phyloP scores from a whole-genome alignment of 2,797 vertebrate species.

The Clarias fuscus region DNA sequence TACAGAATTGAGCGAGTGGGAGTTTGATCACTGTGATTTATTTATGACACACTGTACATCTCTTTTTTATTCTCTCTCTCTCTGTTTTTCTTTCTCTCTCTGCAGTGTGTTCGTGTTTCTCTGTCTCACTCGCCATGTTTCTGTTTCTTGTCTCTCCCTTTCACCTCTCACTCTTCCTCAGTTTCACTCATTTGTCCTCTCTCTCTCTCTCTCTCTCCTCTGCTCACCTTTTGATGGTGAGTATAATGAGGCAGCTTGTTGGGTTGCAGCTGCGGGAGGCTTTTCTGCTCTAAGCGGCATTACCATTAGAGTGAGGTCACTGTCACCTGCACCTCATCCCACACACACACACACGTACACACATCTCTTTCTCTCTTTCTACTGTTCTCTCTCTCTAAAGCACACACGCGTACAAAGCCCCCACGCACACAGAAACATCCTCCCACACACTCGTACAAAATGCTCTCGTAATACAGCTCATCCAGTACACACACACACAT shows the following conservation, averaged over 20 bases:
- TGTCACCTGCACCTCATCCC: conserved; percentile 50
- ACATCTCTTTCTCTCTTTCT: not conserved
- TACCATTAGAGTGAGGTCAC: conserved; percentile 51
- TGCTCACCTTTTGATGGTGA: conserved; percentile 68
- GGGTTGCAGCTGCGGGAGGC: conserved; percentile 69
- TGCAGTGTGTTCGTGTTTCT: not conserved
- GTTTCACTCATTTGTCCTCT: not conserved
- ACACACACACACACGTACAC: conserved; percentile 5
- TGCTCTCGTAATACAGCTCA: conserved; percentile 6
- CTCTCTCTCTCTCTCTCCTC: conserved; percentile 42
- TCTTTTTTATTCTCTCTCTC: not conserved
- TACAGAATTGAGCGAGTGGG: conserved; percentile 13
- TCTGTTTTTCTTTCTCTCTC: no score
- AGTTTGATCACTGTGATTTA: conserved; percentile 71
- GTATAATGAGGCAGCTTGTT: conserved; percentile 75
- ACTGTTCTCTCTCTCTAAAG: not conserved
- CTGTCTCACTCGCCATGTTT: not conserved
- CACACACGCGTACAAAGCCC: conserved; percentile 20
- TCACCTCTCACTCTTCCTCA: not conserved
- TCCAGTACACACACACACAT: not conserved
- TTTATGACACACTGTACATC: conserved; percentile 58
- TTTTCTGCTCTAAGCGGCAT: conserved; percentile 44
- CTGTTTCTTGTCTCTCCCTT: not conserved
- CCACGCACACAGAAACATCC: conserved; percentile 30
- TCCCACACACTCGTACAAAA: conserved; percentile 28